Conservation (phyloP, 23 tunicate species). For the Ciona savignyi region DNA sequence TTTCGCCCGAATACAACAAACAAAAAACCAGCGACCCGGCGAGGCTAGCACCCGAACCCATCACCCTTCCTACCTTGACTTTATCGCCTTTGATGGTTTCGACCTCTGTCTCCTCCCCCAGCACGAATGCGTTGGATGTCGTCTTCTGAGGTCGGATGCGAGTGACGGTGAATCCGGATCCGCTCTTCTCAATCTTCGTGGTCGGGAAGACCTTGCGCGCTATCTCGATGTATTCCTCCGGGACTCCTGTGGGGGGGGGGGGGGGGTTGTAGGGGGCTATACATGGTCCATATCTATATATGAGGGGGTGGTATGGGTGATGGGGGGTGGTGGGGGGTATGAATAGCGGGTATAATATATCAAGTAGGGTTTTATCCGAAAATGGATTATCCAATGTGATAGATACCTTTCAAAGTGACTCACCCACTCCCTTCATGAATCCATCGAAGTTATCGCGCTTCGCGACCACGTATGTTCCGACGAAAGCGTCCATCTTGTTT, state of each 20-base stretch:
- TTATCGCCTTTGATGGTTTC: slow-evolving; percentile 26
- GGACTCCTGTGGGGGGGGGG: slow-evolving; percentile 24
- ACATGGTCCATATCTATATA: too few species aligned
- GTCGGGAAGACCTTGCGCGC: not conserved
- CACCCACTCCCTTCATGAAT: slow-evolving; percentile 9
- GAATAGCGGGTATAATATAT: too few species aligned
- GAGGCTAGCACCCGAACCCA: too few species aligned
- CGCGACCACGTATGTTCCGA: slow-evolving; percentile 7
- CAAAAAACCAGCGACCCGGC: too few species aligned
- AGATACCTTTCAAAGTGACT: not conserved
- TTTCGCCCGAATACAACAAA: too few species aligned
- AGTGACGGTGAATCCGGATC: slow-evolving; percentile 17
- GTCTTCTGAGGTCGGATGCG: slow-evolving; percentile 24
- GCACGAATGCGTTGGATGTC: slow-evolving; percentile 26
- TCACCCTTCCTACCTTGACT: slow-evolving; percentile 38
- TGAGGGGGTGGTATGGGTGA: too few species aligned
- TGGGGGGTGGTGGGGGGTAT: too few species aligned
- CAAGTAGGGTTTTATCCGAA: too few species aligned
- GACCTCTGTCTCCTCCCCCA: slow-evolving; percentile 15
- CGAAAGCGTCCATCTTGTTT: slow-evolving; percentile 2
- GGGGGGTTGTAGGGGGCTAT: too few species aligned
- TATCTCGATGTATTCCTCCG: slow-evolving; percentile 22
- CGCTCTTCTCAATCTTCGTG: slow-evolving; percentile 15
- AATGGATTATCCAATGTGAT: too few species aligned
- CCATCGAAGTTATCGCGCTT: slow-evolving; percentile 1